Conservation (phyloP, 1,140 invertebrate genomes). For the Temnothorax nylanderi region DNA sequence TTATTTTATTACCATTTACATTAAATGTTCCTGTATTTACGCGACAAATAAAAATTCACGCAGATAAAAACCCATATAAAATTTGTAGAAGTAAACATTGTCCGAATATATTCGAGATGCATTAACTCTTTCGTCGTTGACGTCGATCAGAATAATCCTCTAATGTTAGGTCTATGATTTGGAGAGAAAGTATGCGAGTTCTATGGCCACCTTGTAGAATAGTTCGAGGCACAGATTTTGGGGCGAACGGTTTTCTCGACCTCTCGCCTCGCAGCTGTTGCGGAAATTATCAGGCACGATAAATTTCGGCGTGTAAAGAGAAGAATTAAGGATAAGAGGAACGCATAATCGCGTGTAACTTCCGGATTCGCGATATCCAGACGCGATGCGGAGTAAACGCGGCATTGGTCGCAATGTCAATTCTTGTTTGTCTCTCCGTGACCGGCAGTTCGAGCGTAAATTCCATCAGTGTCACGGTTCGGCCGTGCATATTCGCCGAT, state of each 20-base stretch:
- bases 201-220: neutral
- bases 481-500: conserved; percentile 62
- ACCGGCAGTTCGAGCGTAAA: conserved; percentile 62
- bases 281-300: conserved; percentile 57
- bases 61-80: neutral
- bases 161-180: neutral
- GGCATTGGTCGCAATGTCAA: neutral
- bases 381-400: neutral
- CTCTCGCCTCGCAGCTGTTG: neutral
- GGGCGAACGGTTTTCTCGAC: neutral
- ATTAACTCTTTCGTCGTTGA: neutral
- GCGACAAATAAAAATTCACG: neutral
- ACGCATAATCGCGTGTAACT: conserved; percentile 46
- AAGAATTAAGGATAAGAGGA: neutral
- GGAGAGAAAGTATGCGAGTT: neutral
- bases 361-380: conserved; percentile 40
- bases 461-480: conserved; percentile 57
- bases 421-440: neutral
- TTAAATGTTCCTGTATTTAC: neutral
- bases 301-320: neutral
- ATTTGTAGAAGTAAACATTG: neutral
- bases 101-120: neutral
- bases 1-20: neutral
- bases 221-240: neutral
- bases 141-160: neutral